phyloP scores from a whole-genome alignment of 2,797 vertebrate genomes.

The Carduelis carduelis region DNA sequence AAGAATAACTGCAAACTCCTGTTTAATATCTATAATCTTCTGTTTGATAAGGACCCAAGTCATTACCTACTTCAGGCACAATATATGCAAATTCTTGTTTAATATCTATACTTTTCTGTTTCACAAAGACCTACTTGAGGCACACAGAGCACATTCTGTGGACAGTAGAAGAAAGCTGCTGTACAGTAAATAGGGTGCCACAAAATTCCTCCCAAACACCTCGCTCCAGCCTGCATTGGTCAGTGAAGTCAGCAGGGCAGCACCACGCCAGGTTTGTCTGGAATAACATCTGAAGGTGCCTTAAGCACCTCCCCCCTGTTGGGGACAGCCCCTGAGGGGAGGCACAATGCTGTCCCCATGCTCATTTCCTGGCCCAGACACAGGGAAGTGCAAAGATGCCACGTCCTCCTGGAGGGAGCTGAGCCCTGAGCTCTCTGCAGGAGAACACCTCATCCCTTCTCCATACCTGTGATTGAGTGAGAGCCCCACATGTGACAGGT shows the following conservation, averaged over 20 bases:
- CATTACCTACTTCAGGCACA: background rate
- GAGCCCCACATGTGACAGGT: background rate
- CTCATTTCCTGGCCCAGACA: background rate
- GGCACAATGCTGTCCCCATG: background rate
- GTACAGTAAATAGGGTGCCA: background rate
- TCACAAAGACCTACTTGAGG: background rate
- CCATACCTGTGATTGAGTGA: background rate
- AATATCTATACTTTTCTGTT: background rate
- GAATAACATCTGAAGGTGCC: background rate
- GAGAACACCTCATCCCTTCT: background rate
- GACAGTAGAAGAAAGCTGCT: background rate
- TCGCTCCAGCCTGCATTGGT: background rate
- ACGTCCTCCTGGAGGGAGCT: background rate
- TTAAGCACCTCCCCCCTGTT: background rate
- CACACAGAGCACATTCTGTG: background rate
- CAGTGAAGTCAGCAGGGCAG: background rate
- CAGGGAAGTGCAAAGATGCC: fast-evolving
- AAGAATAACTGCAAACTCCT: background rate
- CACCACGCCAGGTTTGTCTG: background rate
- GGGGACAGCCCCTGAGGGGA: background rate
- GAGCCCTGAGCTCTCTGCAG: background rate
- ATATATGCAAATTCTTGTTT: background rate
- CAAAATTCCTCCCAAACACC: background rate
- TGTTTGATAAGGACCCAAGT: no score
- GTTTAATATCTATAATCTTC: background rate